Conservation (phyloP, 2,797 vertebrate species). For the Myoxocephalus aenaeus region DNA sequence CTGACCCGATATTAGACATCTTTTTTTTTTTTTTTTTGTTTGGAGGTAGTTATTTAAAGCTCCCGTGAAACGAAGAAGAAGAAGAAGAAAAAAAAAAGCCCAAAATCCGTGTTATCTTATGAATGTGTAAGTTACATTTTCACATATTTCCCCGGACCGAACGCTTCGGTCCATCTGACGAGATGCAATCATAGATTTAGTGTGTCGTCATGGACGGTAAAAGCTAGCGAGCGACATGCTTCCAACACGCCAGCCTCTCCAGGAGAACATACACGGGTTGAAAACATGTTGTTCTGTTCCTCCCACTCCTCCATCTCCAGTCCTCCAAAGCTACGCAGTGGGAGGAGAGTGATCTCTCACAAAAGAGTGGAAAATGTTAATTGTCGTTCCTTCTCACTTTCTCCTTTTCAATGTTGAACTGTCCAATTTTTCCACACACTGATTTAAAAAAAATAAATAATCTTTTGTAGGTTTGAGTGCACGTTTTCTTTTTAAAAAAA, state of each 20-base stretch:
- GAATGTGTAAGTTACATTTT: slow-evolving; percentile 32
- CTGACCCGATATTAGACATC: slow-evolving; percentile 27
- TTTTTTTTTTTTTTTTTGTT: slow-evolving; percentile 12
- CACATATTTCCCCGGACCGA: background rate
- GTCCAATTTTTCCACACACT: background rate
- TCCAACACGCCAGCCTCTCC: slow-evolving; percentile 1
- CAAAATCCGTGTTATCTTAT: slow-evolving; percentile 7
- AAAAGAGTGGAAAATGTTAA: slow-evolving; percentile 2
- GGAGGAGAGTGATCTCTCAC: slow-evolving; percentile 45
- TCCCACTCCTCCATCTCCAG: slow-evolving; percentile 44
- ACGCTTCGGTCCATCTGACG: background rate
- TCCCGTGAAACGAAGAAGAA: slow-evolving; percentile 19
- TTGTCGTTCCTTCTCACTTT: slow-evolving; percentile 16
- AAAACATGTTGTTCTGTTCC: slow-evolving; percentile 53
- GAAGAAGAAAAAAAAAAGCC: slow-evolving; percentile 18
- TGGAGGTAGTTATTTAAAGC: slow-evolving; percentile 37
- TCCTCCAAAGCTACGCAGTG: slow-evolving; percentile 42
- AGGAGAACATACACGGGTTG: slow-evolving; percentile 50
- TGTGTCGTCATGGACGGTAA: no score
- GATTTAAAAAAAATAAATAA: no score
- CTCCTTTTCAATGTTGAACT: slow-evolving; percentile 27
- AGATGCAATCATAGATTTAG: slow-evolving; percentile 32
- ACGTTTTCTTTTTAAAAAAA: slow-evolving; percentile 12
- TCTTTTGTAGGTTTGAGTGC: slow-evolving; percentile 5
- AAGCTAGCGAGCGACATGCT: no score